Percentiles rank a stretch among this genome's conserved stretches.
Evolutionary conservation across 2,113 vertebrate species (phyloP).

Genomic region (Eurystomus gularis): DNA sequence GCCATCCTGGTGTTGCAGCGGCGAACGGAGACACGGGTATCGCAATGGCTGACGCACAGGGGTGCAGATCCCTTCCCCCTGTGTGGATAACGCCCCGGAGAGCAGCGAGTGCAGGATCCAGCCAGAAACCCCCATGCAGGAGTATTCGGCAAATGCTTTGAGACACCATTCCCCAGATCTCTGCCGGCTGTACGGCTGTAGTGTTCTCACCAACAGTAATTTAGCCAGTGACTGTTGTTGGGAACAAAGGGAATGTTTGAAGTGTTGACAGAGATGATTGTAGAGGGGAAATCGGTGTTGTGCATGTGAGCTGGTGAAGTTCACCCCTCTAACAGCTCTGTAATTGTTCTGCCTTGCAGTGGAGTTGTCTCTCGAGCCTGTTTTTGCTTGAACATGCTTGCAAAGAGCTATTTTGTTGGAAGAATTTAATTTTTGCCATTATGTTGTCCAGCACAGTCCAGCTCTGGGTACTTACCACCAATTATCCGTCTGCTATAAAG

Average conservation of each 20-base stretch:
- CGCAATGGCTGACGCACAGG: accelerated
- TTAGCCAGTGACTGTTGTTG: background rate
- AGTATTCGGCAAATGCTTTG: background rate
- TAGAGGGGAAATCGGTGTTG: constrained; percentile 21
- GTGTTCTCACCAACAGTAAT: background rate
- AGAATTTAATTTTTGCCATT: constrained; percentile 63
- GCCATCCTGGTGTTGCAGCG: background rate
- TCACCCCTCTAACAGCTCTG: constrained; percentile 26
- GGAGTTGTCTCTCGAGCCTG: background rate
- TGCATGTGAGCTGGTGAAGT: constrained; percentile 14
- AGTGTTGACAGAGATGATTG: background rate
- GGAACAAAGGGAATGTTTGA: constrained; percentile 4
- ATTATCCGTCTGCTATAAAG: constrained; percentile 64
- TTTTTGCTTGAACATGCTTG: background rate
- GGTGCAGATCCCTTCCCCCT: background rate
- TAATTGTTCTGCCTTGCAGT: constrained; percentile 7
- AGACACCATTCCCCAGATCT: background rate
- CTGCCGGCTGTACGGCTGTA: background rate
- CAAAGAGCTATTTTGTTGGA: constrained; percentile 42
- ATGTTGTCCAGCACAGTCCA: constrained; percentile 47
- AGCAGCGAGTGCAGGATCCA: accelerated
- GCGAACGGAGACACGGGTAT: accelerated
- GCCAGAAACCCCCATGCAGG: background rate
- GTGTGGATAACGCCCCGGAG: accelerated
- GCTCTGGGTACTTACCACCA: constrained; percentile 61